Percentiles rank a stretch among this genome's conserved stretches.
Evolutionary conservation across 2,797 vertebrate species (phyloP).

Genomic region (Dendrocincla tyrannina): DNA sequence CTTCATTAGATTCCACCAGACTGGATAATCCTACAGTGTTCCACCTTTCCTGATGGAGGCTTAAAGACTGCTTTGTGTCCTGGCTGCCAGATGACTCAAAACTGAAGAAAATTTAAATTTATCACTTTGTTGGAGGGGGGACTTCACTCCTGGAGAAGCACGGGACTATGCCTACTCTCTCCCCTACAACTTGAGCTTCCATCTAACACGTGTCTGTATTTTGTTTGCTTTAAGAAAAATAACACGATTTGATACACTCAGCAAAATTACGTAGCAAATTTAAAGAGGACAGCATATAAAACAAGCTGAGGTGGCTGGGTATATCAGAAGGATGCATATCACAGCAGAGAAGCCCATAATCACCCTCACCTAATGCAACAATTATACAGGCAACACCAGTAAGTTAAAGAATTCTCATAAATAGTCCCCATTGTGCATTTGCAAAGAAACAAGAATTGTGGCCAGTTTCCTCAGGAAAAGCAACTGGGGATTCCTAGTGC

Average conservation of each 20-base stretch:
- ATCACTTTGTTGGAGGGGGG: neutral
- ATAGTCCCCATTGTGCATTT: neutral
- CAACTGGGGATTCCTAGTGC: neutral
- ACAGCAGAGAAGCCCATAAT: neutral
- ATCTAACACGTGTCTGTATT: neutral
- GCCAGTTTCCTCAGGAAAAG: neutral
- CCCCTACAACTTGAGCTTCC: neutral
- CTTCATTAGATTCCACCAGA: neutral
- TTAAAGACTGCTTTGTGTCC: neutral
- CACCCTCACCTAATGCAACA: neutral
- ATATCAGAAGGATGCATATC: neutral
- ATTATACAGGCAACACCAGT: neutral
- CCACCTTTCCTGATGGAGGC: neutral
- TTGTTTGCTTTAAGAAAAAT: neutral
- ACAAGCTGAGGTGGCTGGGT: neutral
- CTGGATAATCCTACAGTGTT: neutral
- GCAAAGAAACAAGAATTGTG: neutral
- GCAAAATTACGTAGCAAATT: neutral
- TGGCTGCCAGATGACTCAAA: neutral
- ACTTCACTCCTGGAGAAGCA: neutral
- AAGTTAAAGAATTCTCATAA: neutral
- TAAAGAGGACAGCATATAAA: neutral
- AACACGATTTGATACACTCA: neutral
- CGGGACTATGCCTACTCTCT: neutral
- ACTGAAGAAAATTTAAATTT: neutral